phyloP scores from a whole-genome alignment of 2,797 vertebrate species.

The Micromesistius poutassou region DNA sequence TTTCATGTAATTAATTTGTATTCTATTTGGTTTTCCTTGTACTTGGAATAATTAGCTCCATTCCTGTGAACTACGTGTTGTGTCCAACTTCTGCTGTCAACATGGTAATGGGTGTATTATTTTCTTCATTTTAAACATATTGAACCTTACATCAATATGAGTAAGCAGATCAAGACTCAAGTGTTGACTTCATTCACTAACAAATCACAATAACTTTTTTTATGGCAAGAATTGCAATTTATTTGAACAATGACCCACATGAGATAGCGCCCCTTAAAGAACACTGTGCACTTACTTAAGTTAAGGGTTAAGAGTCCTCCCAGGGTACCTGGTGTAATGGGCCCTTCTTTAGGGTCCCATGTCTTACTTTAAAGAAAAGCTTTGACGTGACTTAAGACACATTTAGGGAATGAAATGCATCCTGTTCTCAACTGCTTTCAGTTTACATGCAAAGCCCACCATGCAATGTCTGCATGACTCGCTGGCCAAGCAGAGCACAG shows the following conservation, averaged over 20 bases:
- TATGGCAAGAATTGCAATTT: slow-evolving; percentile 14
- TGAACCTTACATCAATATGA: slow-evolving; percentile 7
- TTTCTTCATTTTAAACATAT: slow-evolving; percentile 36
- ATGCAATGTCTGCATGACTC: slow-evolving; percentile 58
- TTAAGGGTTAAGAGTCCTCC: slow-evolving; percentile 28
- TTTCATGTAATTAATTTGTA: slow-evolving; percentile 36
- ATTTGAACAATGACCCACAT: slow-evolving; percentile 21
- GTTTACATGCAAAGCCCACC: slow-evolving; percentile 41
- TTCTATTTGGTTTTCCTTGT: slow-evolving; percentile 41
- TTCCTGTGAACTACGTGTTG: slow-evolving; percentile 47
- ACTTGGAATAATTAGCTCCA: slow-evolving; percentile 48
- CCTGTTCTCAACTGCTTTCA: slow-evolving; percentile 46
- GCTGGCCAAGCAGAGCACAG: slow-evolving; percentile 52
- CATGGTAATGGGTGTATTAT: slow-evolving; percentile 53
- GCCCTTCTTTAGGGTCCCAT: slow-evolving; percentile 26
- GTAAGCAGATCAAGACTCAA: slow-evolving; percentile 20
- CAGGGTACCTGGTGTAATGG: slow-evolving; percentile 15
- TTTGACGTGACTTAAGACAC: slow-evolving; percentile 27
- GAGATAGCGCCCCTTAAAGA: slow-evolving; percentile 35
- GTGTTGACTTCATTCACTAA: slow-evolving; percentile 36
- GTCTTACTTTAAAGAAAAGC: slow-evolving; percentile 28
- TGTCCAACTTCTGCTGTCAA: slow-evolving; percentile 46
- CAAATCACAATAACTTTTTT: slow-evolving; percentile 17
- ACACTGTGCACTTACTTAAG: slow-evolving; percentile 58
- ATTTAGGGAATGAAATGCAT: slow-evolving; percentile 26